Evolutionary conservation across 1,140 invertebrate species (phyloP).

Genomic region (Anastatus disparis): DNA sequence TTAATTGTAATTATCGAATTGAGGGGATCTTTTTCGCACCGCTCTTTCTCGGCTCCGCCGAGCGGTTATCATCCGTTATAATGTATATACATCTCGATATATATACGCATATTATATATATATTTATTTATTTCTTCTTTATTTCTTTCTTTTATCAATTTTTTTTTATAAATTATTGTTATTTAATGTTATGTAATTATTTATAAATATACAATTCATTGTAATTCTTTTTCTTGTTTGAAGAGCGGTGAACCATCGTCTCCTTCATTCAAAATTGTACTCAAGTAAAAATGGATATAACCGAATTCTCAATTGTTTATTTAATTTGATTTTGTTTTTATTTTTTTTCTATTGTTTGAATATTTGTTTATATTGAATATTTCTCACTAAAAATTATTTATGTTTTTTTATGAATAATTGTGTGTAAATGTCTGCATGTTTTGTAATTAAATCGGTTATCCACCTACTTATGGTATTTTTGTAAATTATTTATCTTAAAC

Average conservation of each 20-base stretch:
- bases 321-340: not conserved
- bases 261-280: slow-evolving; percentile 49
- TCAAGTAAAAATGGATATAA: slow-evolving; percentile 43
- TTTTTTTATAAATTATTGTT: slow-evolving; percentile 52
- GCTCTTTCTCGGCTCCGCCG: not conserved
- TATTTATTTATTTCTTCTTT: slow-evolving; percentile 47
- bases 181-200: slow-evolving; percentile 60
- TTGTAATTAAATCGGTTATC: not conserved
- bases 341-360: not conserved
- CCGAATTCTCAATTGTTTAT: not conserved
- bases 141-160: slow-evolving; percentile 38
- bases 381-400: not conserved
- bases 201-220: slow-evolving; percentile 66
- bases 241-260: slow-evolving; percentile 58
- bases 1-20: not conserved
- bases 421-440: not conserved
- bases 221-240: slow-evolving; percentile 46
- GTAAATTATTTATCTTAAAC: slow-evolving; percentile 48
- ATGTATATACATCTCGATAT: slow-evolving; percentile 34
- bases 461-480: slow-evolving; percentile 22
- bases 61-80: slow-evolving; percentile 13
- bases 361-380: not conserved
- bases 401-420: not conserved
- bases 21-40: not conserved
- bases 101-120: slow-evolving; percentile 35